Base-by-base conservation (phyloP, 2,113 vertebrate genomes). In the Tonatia bakeri region DNA sequence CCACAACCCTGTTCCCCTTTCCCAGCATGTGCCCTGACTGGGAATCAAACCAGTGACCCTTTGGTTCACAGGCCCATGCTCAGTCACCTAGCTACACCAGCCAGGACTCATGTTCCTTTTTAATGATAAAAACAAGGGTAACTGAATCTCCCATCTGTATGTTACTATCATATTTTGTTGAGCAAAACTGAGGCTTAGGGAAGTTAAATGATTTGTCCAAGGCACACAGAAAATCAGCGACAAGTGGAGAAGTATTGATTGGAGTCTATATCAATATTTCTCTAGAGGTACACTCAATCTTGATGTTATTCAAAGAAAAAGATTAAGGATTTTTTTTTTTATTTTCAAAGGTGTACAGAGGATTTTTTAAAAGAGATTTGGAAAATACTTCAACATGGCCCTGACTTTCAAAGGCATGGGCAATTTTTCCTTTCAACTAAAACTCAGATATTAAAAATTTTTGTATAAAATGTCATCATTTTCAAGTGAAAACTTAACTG, bases 241-340 rank as follows among this genome's bases (percentile, higher is more conserved):
- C 79, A 95, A 38, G 36, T 52, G 16, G 26, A n/a, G 22, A 54
- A 8, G 24, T 43, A 84, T 79, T 81, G 86, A 93, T 64, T 86
- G 54, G 52, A 80, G 28, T 84, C 22, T 89, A 0, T 77, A 77
- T 90, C 91, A 93, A 47, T 95, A 96, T 90, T 96, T 93, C 80
- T 87, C 26, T 54, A 94, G 94, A 82, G 31, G 56, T 28, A 72
- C 19, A 80, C 28, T 87, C 79, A 28, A 69, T 90, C 65, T 91
- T 84, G 84, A 96, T 75, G 84, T 91, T 81, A 76, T 87, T 70
- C 59, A 88, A 91, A 96, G 43, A 86, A 40, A 33, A 95, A 65
- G 79, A 92, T 87, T 72, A 92, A 47, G 45, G 33, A 38, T 56
- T 61, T 52, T 65, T 65, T 70, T 83, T 86, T n/a, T 36, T 56